Conservation (phyloP, 2,888 invertebrate species). For the Cinara cedri region DNA sequence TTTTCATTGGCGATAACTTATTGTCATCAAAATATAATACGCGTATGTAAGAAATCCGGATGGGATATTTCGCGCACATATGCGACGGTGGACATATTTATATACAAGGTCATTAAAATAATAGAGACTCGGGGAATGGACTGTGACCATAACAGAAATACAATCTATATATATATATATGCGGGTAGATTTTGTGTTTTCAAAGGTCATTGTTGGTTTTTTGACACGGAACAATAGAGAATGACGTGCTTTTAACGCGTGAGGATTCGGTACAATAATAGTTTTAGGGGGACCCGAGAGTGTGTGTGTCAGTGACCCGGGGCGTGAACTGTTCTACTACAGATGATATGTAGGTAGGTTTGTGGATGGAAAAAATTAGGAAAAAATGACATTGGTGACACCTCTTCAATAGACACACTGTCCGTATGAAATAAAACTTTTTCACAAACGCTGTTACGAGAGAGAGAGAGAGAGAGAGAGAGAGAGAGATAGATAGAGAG, state of each 20-base stretch:
- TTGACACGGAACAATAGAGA: conserved; percentile 25
- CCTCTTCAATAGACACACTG: conserved; percentile 4
- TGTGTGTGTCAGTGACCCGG: neutral
- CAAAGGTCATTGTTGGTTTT: conserved; percentile 30
- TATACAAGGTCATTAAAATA: conserved; percentile 22
- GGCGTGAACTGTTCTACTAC: neutral
- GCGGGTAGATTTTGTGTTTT: conserved; percentile 13
- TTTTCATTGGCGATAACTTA: too few relatives aligned
- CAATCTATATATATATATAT: conserved; percentile 20
- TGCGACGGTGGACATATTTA: neutral
- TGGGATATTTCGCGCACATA: neutral
- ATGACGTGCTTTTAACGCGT: neutral
- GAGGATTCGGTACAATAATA: conserved; percentile 12
- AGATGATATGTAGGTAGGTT: neutral
- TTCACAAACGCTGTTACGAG: conserved; percentile 2
- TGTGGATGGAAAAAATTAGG: neutral
- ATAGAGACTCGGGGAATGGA: conserved; percentile 17
- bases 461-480: too few relatives aligned
- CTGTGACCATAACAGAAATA: conserved; percentile 5
- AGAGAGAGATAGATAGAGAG: neutral
- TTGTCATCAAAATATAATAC: neutral
- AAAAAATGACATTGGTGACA: conserved; percentile 13
- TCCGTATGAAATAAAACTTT: conserved; percentile 12
- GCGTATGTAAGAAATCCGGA: neutral
- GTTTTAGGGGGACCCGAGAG: neutral